Evolutionary conservation across 37 sponge, comb jelly and placozoan species (phyloP), one percentile per base, ranked within the genome.

Genomic region (Aphrocallistes beatrix): DNA sequence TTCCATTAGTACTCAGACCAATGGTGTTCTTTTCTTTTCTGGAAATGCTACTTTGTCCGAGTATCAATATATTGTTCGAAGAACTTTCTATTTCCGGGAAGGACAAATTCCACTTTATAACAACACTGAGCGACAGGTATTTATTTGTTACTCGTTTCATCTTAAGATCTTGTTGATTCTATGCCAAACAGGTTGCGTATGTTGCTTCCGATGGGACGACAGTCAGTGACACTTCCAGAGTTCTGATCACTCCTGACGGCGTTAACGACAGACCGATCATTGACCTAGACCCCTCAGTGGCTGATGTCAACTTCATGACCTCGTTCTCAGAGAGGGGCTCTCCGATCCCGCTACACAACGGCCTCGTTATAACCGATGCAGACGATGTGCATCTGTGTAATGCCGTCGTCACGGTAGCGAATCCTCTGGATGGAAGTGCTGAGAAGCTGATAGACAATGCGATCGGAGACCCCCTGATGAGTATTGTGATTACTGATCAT

Each of bases 241-340:
- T 60, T 32, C 8, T 21, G 6, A 6, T 60, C 10, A 60, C n/a
- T 60, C 75, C 75, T 3, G 25, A 21, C 34, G 75, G 75, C 75
- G 75, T 60, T 32, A 60, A 60, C 75, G 75, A 60, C 75, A 60
- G 75, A 60, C 75, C 75, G 34, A 60, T 60, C 10, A 60, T 60
- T 3, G 75, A 60, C 75, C 75, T 60, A 60, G 75, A 60, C 21
- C 75, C 75, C 34, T 60, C 75, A 3, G 17, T 19, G 34, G 17
- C 75, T 13, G 21, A 30, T 21, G 3, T 30, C 21, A 13, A 28
- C 34, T 60, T 19, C 34, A 6, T 60, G 6, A 60, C 34, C 25
- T 32, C 25, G 28, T 60, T 60, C 34, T 30, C 10, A 13, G 75
- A 60, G 34, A 1, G 75, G 6, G 75, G 17, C 6, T 19, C 6